A percentile compares a stretch with the other conserved stretches of the same genome.
These are phyloP conservation scores for Agelas oroides DNA, from an alignment of 37 sponge, comb jelly and placozoan species.

Conservation along the genomic window DNA sequence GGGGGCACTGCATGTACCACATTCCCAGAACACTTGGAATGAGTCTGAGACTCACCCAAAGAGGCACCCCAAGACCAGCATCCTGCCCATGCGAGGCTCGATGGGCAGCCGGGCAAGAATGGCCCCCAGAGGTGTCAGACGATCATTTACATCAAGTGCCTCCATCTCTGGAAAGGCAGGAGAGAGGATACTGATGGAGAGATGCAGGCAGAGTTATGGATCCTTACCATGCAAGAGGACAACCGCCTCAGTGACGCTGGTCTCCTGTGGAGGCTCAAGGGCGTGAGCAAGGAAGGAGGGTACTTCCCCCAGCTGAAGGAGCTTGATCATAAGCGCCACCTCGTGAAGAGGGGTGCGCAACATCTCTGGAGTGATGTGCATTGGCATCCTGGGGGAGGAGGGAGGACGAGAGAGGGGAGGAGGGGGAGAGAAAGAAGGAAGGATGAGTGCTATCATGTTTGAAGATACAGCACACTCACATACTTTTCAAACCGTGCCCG, in stretches of 20 bases:
- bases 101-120: conserved; percentile 78
- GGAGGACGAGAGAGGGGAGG: no score
- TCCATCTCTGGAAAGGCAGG: conserved; percentile 49
- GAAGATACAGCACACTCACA: conserved; percentile 1
- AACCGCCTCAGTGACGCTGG: conserved; percentile 70
- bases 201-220: no score
- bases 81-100: conserved; percentile 75
- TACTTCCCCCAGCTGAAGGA: conserved; percentile 74
- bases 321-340: conserved; percentile 76
- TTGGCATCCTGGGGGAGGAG: conserved; percentile 56
- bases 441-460: no score
- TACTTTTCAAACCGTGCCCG: conserved; percentile 68
- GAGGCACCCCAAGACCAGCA: conserved; percentile 57
- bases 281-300: conserved; percentile 61
- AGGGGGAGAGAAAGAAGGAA: no score
- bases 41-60: conserved; percentile 50
- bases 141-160: conserved; percentile 60
- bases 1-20: background rate
- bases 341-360: conserved; percentile 83
- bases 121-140: conserved; percentile 71
- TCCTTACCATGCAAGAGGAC: conserved; percentile 54
- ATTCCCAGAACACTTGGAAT: no score
- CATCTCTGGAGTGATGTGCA: conserved; percentile 85
- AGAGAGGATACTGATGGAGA: background rate
- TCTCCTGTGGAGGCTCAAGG: conserved; percentile 66